These are phyloP conservation scores for Pungitius pungitius DNA, from an alignment of 2,113 vertebrate genomes.

Conservation along the genomic window DNA sequence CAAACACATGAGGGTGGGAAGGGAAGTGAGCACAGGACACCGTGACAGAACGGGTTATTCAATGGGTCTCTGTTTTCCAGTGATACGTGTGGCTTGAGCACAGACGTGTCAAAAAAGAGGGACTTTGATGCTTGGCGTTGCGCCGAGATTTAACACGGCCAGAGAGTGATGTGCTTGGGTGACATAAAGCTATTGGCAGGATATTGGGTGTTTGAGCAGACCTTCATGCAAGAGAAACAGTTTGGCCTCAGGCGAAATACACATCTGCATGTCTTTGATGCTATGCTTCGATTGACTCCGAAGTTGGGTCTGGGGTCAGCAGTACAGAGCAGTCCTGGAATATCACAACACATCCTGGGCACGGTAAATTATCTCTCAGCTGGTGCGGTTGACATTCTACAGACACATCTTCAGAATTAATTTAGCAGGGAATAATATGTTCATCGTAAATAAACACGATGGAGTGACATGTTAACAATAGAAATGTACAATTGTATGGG, in stretches of 20 bases:
- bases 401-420: neutral
- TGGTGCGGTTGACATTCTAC: conserved; percentile 4
- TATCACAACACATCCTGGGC: conserved; percentile 14
- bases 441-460: neutral
- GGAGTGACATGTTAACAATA: neutral
- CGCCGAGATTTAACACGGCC: conserved; percentile 46
- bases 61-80: conserved; percentile 51
- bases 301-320: conserved; percentile 40
- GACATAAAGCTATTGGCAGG: conserved; percentile 59
- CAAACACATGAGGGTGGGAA: no score
- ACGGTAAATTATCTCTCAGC: conserved; percentile 5
- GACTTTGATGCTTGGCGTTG: conserved; percentile 44
- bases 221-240: conserved; percentile 39
- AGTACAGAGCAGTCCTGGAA: conserved; percentile 25
- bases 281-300: conserved; percentile 26
- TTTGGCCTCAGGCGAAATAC: conserved; percentile 41
- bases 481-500: neutral
- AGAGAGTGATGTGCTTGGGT: conserved; percentile 32
- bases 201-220: conserved; percentile 50
- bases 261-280: conserved; percentile 59
- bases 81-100: conserved; percentile 56
- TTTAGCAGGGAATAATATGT: conserved; percentile 1
- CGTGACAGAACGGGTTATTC: conserved; percentile 21
- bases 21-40: no score
- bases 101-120: conserved; percentile 23